These are phyloP conservation scores for Pandemis corylana DNA, from an alignment of 2,888 invertebrate genomes.

Conservation along the genomic window DNA sequence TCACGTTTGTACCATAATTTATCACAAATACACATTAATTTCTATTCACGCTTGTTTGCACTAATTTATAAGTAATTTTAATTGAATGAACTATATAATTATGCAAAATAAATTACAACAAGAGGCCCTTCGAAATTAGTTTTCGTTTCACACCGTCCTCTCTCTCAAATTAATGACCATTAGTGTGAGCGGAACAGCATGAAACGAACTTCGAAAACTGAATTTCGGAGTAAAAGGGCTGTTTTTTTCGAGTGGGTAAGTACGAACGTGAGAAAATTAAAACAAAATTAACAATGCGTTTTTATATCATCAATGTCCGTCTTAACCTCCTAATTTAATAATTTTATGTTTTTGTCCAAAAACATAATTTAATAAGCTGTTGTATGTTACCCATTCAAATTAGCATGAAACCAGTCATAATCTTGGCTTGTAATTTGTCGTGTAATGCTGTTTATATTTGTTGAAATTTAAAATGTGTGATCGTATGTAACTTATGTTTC, in stretches of 20 bases:
- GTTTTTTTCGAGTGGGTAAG: neutral
- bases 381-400: too few relatives aligned
- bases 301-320: too few relatives aligned
- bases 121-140: too few relatives aligned
- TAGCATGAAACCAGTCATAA: neutral
- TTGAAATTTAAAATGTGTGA: neutral
- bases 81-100: neutral
- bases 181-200: too few relatives aligned
- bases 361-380: too few relatives aligned
- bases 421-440: neutral
- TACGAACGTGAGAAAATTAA: neutral
- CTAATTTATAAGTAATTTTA: neutral
- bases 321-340: too few relatives aligned
- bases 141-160: too few relatives aligned
- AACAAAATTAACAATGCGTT: neutral
- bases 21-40: constrained; percentile 6
- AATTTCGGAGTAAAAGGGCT: too few relatives aligned
- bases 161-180: too few relatives aligned
- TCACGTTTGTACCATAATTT: neutral
- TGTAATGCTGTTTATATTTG: neutral
- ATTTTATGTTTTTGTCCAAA: too few relatives aligned
- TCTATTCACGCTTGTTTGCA: constrained; percentile 5
- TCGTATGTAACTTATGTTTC: neutral
- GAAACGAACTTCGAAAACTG: too few relatives aligned
- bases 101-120: neutral